Percentiles rank a stretch among this genome's conserved stretches.
These are phyloP conservation scores for Hypsopygia costalis DNA, from an alignment of 2,888 invertebrate species.

Conservation along the genomic window DNA sequence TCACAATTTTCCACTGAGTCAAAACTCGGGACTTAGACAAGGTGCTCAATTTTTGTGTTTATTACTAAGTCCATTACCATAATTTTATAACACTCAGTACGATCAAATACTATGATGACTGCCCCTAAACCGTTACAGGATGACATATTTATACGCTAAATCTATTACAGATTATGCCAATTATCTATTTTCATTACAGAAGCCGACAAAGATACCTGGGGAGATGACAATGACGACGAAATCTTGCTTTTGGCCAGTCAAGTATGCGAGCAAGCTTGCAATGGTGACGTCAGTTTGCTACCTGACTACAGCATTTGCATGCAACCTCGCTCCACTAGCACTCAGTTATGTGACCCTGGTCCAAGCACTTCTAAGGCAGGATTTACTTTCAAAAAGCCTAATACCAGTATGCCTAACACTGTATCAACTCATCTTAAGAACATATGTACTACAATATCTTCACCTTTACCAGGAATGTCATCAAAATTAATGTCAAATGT, in stretches of 20 bases:
- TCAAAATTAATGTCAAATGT: constrained; percentile 34
- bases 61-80: no score
- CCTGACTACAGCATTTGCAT: constrained; percentile 62
- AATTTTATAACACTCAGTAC: no score
- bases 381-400: constrained; percentile 60
- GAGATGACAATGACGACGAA: constrained; percentile 71
- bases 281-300: constrained; percentile 36
- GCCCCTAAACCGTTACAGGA: no score
- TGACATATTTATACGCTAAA: no score
- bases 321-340: constrained; percentile 62
- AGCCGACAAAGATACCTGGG: constrained; percentile 51
- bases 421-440: constrained; percentile 53
- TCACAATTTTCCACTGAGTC: constrained; percentile 70
- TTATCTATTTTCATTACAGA: constrained; percentile 23
- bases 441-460: constrained; percentile 58
- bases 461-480: constrained; percentile 61
- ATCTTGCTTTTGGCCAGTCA: constrained; percentile 70
- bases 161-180: no score
- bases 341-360: constrained; percentile 42
- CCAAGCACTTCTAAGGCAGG: constrained; percentile 50
- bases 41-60: no score
- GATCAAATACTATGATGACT: no score
- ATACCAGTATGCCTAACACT: constrained; percentile 27
- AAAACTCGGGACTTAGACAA: constrained; percentile 36
- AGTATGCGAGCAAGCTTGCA: constrained; percentile 63